Evolutionary conservation across 2,888 invertebrate species (phyloP).

Genomic region (Xestobium rufovillosum): DNA sequence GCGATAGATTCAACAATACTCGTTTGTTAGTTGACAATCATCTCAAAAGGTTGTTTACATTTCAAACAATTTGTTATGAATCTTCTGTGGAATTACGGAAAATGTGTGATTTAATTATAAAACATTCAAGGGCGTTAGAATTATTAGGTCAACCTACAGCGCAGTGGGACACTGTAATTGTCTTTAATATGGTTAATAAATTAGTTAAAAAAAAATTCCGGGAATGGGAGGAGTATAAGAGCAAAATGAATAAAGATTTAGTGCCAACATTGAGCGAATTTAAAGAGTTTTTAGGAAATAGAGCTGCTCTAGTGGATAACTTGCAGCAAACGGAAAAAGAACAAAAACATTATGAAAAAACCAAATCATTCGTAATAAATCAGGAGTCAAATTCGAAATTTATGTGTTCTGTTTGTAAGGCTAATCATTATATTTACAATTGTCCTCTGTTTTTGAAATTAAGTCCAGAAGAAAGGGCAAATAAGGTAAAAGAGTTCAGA

Average conservation of each 20-base stretch:
- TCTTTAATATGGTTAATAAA: conserved; percentile 23
- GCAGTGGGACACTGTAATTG: conserved; percentile 24
- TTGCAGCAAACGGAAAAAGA: too few species aligned
- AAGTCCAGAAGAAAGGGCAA: conserved; percentile 3
- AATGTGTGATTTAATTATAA: conserved; percentile 9
- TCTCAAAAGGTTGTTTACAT: conserved; percentile 16
- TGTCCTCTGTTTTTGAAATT: conserved; percentile 12
- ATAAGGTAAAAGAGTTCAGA: conserved; percentile 9
- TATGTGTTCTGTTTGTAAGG: conserved; percentile 9
- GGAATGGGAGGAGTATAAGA: conserved; percentile 23
- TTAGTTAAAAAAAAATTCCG: conserved; percentile 22
- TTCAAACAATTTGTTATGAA: conserved; percentile 6
- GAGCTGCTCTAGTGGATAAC: too few species aligned
- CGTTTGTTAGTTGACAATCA: conserved; percentile 19
- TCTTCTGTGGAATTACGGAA: conserved; percentile 7
- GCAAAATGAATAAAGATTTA: too few species aligned
- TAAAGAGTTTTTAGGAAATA: conserved; percentile 1
- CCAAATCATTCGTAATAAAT: too few species aligned
- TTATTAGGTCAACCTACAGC: conserved; percentile 20
- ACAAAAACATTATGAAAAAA: too few species aligned
- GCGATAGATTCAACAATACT: conserved; percentile 19
- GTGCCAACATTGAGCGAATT: conserved; percentile 4
- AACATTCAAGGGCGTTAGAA: conserved; percentile 10
- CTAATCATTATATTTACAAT: conserved; percentile 11
- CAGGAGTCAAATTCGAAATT: background rate